Conservation (phyloP, 2,888 invertebrate species). For the Lasioglossum malachurum region DNA sequence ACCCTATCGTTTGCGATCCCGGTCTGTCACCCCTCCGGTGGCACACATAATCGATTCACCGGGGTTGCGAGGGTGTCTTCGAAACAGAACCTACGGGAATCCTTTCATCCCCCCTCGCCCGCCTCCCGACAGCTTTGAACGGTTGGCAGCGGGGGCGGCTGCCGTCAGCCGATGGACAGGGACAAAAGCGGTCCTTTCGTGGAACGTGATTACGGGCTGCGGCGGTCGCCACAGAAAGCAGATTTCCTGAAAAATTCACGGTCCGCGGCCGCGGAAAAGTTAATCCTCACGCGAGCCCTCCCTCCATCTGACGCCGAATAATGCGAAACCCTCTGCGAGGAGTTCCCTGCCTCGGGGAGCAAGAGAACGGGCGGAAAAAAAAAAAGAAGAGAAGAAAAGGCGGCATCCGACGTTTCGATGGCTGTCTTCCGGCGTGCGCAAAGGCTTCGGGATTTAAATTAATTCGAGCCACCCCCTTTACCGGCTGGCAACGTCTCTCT, state of each 20-base stretch:
- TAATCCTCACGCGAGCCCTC: constrained; percentile 26
- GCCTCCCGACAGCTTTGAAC: neutral
- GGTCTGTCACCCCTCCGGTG: constrained; percentile 2
- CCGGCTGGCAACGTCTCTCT: neutral
- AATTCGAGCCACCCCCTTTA: constrained; percentile 23
- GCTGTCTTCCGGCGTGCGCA: constrained; percentile 16
- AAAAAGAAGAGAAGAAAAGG: neutral
- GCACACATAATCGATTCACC: constrained; percentile 11
- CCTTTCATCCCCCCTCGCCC: neutral
- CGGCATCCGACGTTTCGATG: constrained; percentile 29
- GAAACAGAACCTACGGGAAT: constrained; percentile 16
- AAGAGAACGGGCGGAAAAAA: neutral
- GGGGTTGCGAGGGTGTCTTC: constrained; percentile 1
- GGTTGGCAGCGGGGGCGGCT: neutral
- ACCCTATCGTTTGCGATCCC: constrained; percentile 9
- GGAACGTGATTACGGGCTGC: constrained; percentile 5
- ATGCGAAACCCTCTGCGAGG: constrained; percentile 4
- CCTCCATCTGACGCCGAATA: constrained; percentile 21
- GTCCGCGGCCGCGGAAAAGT: constrained; percentile 19
- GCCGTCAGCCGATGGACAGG: neutral
- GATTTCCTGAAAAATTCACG: constrained; percentile 40
- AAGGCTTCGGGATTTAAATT: constrained; percentile 38
- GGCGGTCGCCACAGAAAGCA: neutral
- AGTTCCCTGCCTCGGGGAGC: neutral
- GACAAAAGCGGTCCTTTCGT: constrained; percentile 16